phyloP scores from a whole-genome alignment of 2,888 invertebrate species.

The Amphipyra berbera region DNA sequence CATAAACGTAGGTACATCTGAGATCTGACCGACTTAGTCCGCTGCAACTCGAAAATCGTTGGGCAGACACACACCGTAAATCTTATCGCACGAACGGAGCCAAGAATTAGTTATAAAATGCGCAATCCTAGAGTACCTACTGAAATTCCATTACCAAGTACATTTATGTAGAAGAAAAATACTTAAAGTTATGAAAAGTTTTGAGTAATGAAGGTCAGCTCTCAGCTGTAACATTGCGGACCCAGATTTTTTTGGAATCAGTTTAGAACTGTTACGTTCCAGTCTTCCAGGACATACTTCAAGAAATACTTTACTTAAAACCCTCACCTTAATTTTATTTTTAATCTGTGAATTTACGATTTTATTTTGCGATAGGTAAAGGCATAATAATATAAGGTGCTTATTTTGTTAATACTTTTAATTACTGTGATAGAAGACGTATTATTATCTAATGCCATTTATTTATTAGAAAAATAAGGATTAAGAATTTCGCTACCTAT shows the following conservation, averaged over 20 bases:
- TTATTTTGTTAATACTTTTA: too few relatives aligned
- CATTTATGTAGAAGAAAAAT: conserved; percentile 42
- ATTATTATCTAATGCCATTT: too few relatives aligned
- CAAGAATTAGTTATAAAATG: conserved; percentile 60
- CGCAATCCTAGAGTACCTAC: conserved; percentile 49
- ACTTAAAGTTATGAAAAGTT: conserved; percentile 50
- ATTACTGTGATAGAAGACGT: too few relatives aligned
- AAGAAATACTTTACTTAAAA: background rate
- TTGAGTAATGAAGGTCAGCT: conserved; percentile 42
- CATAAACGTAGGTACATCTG: conserved; percentile 49
- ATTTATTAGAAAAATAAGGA: too few relatives aligned
- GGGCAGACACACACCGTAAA: conserved; percentile 56
- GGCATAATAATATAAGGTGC: too few relatives aligned
- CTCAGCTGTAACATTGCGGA: conserved; percentile 17
- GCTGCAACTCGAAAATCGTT: conserved; percentile 53
- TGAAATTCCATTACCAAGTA: conserved; percentile 52
- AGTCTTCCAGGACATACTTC: background rate
- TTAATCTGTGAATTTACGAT: too few relatives aligned
- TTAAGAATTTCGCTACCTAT: too few relatives aligned
- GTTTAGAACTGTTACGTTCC: background rate
- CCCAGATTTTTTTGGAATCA: background rate
- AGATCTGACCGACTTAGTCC: conserved; percentile 49
- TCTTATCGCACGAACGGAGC: conserved; percentile 58
- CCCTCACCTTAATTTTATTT: too few relatives aligned
- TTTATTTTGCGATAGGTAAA: too few relatives aligned